Base-by-base conservation (phyloP, 2,113 vertebrate genomes). In the Apodemus sylvaticus region DNA sequence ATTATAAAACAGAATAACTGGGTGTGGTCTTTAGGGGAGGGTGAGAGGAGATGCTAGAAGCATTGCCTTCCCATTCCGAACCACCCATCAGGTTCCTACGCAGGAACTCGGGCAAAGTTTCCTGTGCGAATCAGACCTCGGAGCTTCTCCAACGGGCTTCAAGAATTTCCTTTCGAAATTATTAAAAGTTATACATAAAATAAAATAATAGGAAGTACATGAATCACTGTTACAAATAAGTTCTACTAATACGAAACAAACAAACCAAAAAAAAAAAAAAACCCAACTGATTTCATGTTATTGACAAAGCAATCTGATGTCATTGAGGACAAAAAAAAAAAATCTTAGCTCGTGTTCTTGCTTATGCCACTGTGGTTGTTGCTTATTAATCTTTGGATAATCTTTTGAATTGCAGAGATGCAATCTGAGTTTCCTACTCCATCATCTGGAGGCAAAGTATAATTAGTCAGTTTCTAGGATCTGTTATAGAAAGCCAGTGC, bases 401-500 rank as follows among this genome's bases (percentile, higher is more conserved):
- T 70, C 68, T 88, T 51, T 45, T 71, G 55, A 89, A 88, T 87
- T 81, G 16, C 85, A 94, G 60, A 95, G 34, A 86, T 95, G 89
- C 1, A 1, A 48, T 91, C 96, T 91, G 66, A 62, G 45, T 86
- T 96, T 92, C 39, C 31, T 48, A 92, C 58, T 95, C 91, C 62
- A 51, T 89, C 58, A 76, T 79, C 87, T 94, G 36, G 48, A 95
- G 73, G 51, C 60, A 81, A 62, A 92, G 12, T 83, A 48, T 64
- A 48, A 58, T 91, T 96, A 96, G 86, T 94, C 90, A 90, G n/a
- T 14, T 0, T 93, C 79, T 62, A 94, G 60, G n/a, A 70, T 42
- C 55, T 77, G 70, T 78, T 97, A 90, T 85, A 95, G 86, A 95
- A 94, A 96, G 90, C 62, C 77, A 68, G 90, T 96, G 71, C 55